Conservation (phyloP, 2,113 vertebrate genomes). For the Cyanocitta stelleri region DNA sequence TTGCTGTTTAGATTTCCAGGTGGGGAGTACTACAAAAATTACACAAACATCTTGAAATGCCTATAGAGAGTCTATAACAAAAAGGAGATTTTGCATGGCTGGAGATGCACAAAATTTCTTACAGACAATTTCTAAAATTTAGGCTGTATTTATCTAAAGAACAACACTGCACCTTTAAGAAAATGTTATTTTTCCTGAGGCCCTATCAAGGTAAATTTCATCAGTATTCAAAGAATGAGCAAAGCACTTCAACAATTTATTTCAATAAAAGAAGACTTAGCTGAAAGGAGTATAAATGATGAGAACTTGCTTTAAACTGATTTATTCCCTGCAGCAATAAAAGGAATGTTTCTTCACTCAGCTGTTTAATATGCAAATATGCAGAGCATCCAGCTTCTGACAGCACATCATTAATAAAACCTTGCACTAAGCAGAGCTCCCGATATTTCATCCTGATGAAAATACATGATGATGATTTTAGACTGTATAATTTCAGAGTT, state of each 20-base stretch:
- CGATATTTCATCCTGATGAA: constrained; percentile 99
- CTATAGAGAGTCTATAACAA: fast-evolving
- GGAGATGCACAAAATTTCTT: constrained; percentile 18
- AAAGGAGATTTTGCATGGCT: background rate
- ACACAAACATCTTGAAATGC: background rate
- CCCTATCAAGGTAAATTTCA: constrained; percentile 85
- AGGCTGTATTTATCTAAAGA: constrained; percentile 25
- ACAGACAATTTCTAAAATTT: constrained; percentile 50
- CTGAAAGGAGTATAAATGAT: constrained; percentile 90
- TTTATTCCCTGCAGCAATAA: constrained; percentile 98
- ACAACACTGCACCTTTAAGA: constrained; percentile 76
- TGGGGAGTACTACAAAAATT: background rate
- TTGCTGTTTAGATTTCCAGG: background rate
- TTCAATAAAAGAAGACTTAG: constrained; percentile 94
- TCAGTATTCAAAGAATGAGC: constrained; percentile 88
- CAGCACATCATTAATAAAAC: constrained; percentile 98
- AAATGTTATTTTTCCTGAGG: constrained; percentile 79
- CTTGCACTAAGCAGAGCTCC: constrained; percentile 88
- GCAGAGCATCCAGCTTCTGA: constrained; percentile 98
- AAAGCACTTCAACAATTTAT: constrained; percentile 91
- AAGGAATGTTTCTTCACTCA: constrained; percentile 89
- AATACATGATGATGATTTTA: constrained; percentile 99
- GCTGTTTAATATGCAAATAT: constrained; percentile 99
- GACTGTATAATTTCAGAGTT: constrained; percentile 89
- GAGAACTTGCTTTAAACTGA: constrained; percentile 98